Percentiles rank a stretch among this genome's conserved stretches.
phyloP scores from a whole-genome alignment of 2,797 vertebrate genomes.

The Eutrigla gurnardus region DNA sequence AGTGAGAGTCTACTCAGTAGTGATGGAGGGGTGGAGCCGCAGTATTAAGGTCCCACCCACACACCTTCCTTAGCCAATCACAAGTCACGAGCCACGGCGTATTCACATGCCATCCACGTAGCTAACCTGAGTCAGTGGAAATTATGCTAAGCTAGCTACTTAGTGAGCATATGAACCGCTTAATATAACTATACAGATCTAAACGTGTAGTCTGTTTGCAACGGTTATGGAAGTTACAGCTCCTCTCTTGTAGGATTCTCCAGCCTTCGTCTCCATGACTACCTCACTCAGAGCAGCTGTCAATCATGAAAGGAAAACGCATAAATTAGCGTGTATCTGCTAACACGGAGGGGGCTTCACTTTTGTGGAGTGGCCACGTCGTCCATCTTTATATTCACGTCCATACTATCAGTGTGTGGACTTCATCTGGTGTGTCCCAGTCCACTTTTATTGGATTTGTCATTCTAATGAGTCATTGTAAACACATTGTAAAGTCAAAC shows the following conservation, averaged over 20 bases:
- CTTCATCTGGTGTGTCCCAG: slow-evolving; percentile 20
- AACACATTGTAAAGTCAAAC: slow-evolving; percentile 1
- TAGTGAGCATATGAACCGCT: neutral
- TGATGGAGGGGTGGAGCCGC: neutral
- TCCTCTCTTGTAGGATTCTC: neutral
- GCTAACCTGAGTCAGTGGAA: neutral
- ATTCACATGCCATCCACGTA: no score
- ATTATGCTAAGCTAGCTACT: neutral
- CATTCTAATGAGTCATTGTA: neutral
- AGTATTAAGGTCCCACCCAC: neutral
- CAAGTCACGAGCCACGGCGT: neutral
- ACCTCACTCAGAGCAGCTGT: no score
- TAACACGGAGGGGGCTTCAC: neutral
- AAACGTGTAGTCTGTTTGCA: neutral
- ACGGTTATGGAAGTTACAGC: neutral
- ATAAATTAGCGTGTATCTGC: no score
- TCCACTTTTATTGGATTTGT: slow-evolving; percentile 1
- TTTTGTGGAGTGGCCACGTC: neutral
- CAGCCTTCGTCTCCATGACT: no score
- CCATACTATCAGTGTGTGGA: slow-evolving; percentile 24
- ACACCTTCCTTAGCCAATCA: neutral
- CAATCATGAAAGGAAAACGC: no score
- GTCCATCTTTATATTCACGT: slow-evolving; percentile 4
- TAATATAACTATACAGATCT: neutral
- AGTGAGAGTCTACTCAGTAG: neutral